Evolutionary conservation across 2,113 vertebrate genomes (phyloP).

Genomic region (Peromyscus maniculatus): DNA sequence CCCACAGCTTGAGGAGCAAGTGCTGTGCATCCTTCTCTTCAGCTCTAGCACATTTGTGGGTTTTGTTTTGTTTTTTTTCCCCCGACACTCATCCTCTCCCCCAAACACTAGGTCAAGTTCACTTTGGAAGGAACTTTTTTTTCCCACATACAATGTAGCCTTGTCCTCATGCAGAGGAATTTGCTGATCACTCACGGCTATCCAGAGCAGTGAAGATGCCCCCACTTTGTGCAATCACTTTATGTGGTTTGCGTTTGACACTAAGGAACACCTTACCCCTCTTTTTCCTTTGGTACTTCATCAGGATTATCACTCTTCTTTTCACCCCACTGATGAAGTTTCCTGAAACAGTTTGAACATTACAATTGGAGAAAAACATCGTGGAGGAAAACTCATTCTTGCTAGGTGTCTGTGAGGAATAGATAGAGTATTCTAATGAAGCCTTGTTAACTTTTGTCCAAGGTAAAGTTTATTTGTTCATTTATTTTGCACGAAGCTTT

Average conservation of each 20-base stretch:
- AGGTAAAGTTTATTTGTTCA: slow-evolving; percentile 60
- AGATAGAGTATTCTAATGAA: neutral
- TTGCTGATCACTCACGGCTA: neutral
- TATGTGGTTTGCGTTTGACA: neutral
- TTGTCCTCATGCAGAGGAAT: neutral
- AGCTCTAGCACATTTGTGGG: accelerated
- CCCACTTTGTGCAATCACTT: neutral
- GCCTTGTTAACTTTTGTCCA: slow-evolving; percentile 64
- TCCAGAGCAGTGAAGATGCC: neutral
- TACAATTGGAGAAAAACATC: slow-evolving; percentile 6
- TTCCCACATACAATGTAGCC: neutral
- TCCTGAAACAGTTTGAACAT: slow-evolving; percentile 36
- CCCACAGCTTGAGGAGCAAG: neutral
- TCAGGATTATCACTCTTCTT: neutral
- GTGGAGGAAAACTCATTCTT: neutral
- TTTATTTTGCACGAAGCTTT: slow-evolving; percentile 55
- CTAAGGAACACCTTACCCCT: neutral
- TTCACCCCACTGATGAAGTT: neutral
- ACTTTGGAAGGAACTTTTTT: neutral
- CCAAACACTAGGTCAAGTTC: neutral
- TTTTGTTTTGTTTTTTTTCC: neutral
- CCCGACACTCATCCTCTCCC: neutral
- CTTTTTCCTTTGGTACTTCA: neutral
- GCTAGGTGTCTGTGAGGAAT: neutral
- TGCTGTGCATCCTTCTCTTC: neutral